Evolutionary conservation across 2,113 vertebrate species (phyloP).

Genomic region (Malaclemys terrapin): DNA sequence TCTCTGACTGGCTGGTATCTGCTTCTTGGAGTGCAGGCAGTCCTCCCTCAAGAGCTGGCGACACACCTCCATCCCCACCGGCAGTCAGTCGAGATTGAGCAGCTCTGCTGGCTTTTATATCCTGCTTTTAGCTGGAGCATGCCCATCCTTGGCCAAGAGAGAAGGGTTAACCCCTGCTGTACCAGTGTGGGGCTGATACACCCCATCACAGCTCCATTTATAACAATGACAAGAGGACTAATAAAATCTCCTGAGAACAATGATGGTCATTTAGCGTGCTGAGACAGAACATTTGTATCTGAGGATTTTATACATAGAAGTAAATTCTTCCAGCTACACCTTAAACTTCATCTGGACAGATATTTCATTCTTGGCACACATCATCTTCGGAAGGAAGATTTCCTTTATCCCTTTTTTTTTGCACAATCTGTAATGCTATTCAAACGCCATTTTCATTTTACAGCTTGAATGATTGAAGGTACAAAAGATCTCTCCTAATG

Average conservation of each 20-base stretch:
- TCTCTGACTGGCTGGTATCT: too few relatives aligned
- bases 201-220: not conserved
- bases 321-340: not conserved
- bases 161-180: too few relatives aligned
- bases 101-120: too few relatives aligned
- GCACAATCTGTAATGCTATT: not conserved
- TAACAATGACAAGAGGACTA: constrained; percentile 60
- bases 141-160: too few relatives aligned
- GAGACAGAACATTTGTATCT: not conserved
- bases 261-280: constrained; percentile 32
- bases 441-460: not conserved
- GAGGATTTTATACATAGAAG: not conserved
- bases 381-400: not conserved
- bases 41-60: too few relatives aligned
- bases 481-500: not conserved
- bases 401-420: not conserved
- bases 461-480: not conserved
- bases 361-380: not conserved
- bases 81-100: too few relatives aligned
- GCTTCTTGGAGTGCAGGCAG: too few relatives aligned
- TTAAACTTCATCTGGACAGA: not conserved
- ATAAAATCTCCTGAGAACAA: constrained; percentile 63
- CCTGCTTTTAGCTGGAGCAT: too few relatives aligned
- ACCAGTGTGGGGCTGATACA: too few relatives aligned
- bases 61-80: too few relatives aligned